Evolutionary conservation across 2,888 invertebrate species (phyloP).

Genomic region (Lasioglossum lativentre): DNA sequence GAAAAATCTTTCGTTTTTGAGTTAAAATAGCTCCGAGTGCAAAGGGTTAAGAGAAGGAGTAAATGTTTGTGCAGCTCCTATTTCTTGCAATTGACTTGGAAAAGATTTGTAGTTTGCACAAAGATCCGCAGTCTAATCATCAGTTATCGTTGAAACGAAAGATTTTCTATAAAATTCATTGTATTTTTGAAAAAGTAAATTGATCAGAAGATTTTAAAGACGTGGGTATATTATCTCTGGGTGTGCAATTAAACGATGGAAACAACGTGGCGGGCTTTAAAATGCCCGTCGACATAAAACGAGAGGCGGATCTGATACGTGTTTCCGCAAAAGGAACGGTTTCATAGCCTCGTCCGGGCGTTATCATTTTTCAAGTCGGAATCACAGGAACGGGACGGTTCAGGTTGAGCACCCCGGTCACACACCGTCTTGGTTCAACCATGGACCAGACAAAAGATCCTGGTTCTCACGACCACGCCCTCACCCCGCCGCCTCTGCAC

Average conservation of each 20-base stretch:
- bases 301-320: neutral
- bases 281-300: neutral
- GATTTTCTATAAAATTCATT: too few relatives aligned
- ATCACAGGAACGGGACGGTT: neutral
- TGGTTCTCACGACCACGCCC: conserved; percentile 82
- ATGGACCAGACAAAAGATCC: conserved; percentile 81
- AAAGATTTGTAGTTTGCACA: too few relatives aligned
- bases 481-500: conserved; percentile 73
- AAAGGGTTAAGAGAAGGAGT: too few relatives aligned
- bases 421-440: conserved; percentile 69
- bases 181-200: too few relatives aligned
- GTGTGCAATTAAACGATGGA: neutral
- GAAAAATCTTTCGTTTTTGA: too few relatives aligned
- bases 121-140: too few relatives aligned
- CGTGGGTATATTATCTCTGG: too few relatives aligned
- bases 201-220: too few relatives aligned
- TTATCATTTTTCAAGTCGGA: neutral
- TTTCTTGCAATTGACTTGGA: too few relatives aligned
- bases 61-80: too few relatives aligned
- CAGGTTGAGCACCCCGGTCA: conserved; percentile 76
- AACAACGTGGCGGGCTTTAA: neutral
- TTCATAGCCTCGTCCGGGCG: neutral
- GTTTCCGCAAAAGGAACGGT: neutral
- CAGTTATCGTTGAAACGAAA: too few relatives aligned
- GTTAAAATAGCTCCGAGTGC: too few relatives aligned